These are phyloP conservation scores for Araneus ventricosus DNA, from an alignment of 1,140 invertebrate genomes.

Conservation along the genomic window DNA sequence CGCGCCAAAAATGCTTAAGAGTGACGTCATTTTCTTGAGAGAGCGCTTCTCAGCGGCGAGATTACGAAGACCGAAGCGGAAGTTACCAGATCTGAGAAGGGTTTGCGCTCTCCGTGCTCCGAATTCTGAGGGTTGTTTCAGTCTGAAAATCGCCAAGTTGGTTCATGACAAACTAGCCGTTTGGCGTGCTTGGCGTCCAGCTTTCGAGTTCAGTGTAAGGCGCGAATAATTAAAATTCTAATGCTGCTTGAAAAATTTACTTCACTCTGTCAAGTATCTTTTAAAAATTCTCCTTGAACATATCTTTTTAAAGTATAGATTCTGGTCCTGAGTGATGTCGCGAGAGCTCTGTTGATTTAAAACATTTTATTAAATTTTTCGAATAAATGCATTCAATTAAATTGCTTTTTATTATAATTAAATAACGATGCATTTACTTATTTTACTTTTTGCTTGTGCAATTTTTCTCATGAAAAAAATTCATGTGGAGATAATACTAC, in stretches of 20 bases:
- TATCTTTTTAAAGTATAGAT: too few species aligned
- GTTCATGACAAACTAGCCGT: background rate
- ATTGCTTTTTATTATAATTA: too few species aligned
- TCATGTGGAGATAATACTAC: too few species aligned
- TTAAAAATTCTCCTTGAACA: too few species aligned
- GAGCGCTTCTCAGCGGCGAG: background rate
- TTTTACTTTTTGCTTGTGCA: too few species aligned
- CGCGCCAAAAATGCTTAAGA: conserved; percentile 44
- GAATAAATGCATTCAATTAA: too few species aligned
- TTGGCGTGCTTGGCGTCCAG: conserved; percentile 11
- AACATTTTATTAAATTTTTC: too few species aligned
- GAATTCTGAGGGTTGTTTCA: conserved; percentile 43
- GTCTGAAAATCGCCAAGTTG: conserved; percentile 42
- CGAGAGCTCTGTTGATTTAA: too few species aligned
- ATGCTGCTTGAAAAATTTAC: background rate
- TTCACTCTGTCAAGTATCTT: background rate
- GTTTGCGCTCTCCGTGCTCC: conserved; percentile 47
- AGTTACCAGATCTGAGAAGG: conserved; percentile 64
- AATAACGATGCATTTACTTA: too few species aligned
- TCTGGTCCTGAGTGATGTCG: too few species aligned
- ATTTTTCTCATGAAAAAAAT: too few species aligned
- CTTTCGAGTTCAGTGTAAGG: background rate
- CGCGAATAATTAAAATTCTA: background rate
- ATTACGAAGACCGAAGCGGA: conserved; percentile 55
- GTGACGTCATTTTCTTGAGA: conserved; percentile 63